Percentiles rank a stretch among this genome's conserved stretches.
These are phyloP conservation scores for Pithys albifrons DNA, from an alignment of 2,113 vertebrate genomes.

Conservation along the genomic window DNA sequence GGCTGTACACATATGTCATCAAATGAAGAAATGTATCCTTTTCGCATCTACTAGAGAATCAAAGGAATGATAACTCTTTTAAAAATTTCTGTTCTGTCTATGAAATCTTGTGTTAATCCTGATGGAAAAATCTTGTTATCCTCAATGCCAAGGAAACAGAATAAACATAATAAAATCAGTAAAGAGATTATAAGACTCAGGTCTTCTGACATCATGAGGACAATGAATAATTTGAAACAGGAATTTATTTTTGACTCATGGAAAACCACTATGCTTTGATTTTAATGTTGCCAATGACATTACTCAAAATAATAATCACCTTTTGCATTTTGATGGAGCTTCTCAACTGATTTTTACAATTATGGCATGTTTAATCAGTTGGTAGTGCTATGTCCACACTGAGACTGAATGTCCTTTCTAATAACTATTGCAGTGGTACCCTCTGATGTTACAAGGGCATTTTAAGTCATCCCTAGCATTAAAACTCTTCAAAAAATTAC, in stretches of 20 bases:
- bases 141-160: background rate
- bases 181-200: background rate
- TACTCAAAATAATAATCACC: background rate
- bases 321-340: background rate
- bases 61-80: background rate
- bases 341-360: background rate
- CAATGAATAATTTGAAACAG: background rate
- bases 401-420: background rate
- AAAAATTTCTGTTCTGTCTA: background rate
- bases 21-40: background rate
- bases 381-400: background rate
- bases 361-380: rapidly evolving
- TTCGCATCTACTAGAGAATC: background rate
- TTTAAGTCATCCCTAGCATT: background rate
- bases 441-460: background rate
- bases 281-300: background rate
- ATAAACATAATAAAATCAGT: background rate
- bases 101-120: background rate
- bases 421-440: background rate
- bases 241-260: slow-evolving; percentile 7
- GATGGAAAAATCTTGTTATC: background rate
- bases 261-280: background rate
- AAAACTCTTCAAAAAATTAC: background rate
- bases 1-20: background rate
- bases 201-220: background rate